Evolutionary conservation across 1,140 invertebrate species (phyloP).

Genomic region (Calephelis nemesis): DNA sequence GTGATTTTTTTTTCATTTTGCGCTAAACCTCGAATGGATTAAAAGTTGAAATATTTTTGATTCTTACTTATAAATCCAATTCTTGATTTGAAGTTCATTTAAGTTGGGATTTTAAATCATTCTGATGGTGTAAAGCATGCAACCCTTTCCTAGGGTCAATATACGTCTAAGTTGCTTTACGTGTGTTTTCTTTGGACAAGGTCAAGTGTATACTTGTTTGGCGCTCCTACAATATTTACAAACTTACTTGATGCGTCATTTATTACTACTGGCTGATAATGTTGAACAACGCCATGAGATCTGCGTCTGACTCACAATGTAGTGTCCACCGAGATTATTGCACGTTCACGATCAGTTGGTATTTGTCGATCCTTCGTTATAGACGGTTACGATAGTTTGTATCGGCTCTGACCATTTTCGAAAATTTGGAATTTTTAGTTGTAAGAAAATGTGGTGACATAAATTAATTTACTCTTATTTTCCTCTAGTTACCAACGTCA

Average conservation of each 20-base stretch:
- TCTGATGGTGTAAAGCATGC: no score
- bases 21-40: no score
- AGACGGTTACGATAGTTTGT: slow-evolving; percentile 36
- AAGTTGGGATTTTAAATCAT: no score
- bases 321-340: slow-evolving; percentile 49
- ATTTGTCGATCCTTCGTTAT: slow-evolving; percentile 39
- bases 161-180: slow-evolving; percentile 14
- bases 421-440: not conserved
- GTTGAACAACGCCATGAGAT: slow-evolving; percentile 61
- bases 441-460: not conserved
- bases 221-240: slow-evolving; percentile 54
- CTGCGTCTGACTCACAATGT: slow-evolving; percentile 58
- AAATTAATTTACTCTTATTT: not conserved
- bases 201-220: slow-evolving; percentile 40
- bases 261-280: slow-evolving; percentile 49
- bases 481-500: not conserved
- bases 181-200: slow-evolving; percentile 46
- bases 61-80: no score
- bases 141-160: slow-evolving; percentile 23
- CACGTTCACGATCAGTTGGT: slow-evolving; percentile 49
- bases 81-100: no score
- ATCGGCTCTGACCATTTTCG: not conserved
- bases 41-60: no score
- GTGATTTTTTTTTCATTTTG: no score
- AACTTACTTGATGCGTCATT: slow-evolving; percentile 56